Base-by-base conservation (phyloP, 2,888 invertebrate genomes). In the Drosophila robusta region DNA sequence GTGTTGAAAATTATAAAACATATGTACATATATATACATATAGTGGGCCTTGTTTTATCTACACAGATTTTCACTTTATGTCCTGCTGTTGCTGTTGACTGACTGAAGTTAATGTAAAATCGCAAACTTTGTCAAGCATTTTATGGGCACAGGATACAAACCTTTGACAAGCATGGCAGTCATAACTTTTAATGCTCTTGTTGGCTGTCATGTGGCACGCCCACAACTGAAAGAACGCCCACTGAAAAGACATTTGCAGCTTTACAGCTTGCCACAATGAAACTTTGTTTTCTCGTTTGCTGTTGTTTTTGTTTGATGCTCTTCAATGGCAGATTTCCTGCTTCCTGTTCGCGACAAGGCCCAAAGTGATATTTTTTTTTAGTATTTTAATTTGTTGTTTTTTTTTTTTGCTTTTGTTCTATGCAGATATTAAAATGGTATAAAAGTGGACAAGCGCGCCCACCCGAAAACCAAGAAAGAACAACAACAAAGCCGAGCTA, bases 231-330 rank as follows among this genome's bases (percentile, higher is more conserved):
- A 45, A 14, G 12, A 38, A 39, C 46, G 42, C 47, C 55, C 32
- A 22, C 50, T 55, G 68, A 55, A 36, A 58, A 46, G 57, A 75
- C 75, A 75, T 80, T 81, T 79, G 65, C 78, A 75, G 83, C 84
- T 75, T 77, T 79, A 72, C 78, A 82, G 82, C 82, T 75, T 80
- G 74, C 82, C 82, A 82, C 85, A 83, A 80, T 87, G 79, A 78
- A 84, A 84, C 65, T 83, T 83, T 63, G 60, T 56, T 29, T 29
- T 54, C 51, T 50, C 67, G 65, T 63, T 73, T 46, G 44, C 47
- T 38, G 50, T 64, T 80, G 78, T 67, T 80, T 61, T 80, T 86
- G 75, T 78, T 82, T 80, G 80, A 83, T 82, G 75, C 65, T 76
- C 71, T 78, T 70, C 69, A 84, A 84, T 87, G 81, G 77, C 70